A percentile compares a stretch with the other conserved stretches of the same genome.
These are phyloP conservation scores for Cremastobaeus sp. DNA, from an alignment of 2,888 invertebrate species.

Conservation along the genomic window DNA sequence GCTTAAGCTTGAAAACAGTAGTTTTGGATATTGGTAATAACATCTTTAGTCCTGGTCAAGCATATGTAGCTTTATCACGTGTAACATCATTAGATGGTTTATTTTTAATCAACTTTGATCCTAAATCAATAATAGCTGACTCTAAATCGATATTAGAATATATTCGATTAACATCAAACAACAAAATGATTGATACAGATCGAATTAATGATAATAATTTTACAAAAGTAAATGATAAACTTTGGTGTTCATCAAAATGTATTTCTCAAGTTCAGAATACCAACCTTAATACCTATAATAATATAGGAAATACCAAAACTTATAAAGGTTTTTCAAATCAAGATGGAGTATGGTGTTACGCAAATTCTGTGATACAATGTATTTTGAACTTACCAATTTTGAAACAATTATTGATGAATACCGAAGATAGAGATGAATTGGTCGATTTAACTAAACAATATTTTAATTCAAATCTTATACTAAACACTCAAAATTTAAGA, in stretches of 20 bases:
- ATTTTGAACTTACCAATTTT: neutral
- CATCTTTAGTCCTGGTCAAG: constrained; percentile 3
- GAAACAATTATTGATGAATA: neutral
- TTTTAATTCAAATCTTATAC: neutral
- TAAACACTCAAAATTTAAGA: neutral
- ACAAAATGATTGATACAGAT: neutral
- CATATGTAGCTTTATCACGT: neutral
- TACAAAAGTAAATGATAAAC: neutral
- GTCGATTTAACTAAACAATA: neutral
- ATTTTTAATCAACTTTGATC: neutral
- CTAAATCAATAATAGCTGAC: constrained; percentile 46
- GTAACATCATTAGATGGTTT: neutral
- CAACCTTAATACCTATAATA: neutral
- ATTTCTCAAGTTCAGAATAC: neutral
- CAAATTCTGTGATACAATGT: constrained; percentile 3
- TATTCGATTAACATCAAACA: constrained; percentile 1
- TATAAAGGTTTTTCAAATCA: neutral
- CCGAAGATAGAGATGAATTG: neutral
- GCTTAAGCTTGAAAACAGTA: neutral
- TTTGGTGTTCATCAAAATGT: constrained; percentile 1
- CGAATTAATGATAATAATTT: neutral
- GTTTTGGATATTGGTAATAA: neutral
- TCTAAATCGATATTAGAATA: neutral
- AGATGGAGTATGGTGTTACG: constrained; percentile 18
- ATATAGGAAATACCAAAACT: neutral